Base-by-base conservation (phyloP, 2,113 vertebrate genomes). In the Psittacula cyanocephala region DNA sequence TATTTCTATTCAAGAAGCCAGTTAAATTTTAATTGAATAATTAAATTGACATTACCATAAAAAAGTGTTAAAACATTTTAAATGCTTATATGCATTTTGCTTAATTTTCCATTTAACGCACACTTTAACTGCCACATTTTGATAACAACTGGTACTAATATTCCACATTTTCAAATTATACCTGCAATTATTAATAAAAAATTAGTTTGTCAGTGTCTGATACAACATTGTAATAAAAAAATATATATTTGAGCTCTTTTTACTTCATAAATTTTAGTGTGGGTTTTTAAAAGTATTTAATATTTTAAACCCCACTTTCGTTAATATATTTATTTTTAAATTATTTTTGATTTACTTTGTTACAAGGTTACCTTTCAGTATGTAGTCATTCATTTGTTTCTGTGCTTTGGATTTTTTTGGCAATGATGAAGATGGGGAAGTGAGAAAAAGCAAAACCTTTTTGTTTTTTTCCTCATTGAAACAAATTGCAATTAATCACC, bases 391-490 rank as follows among this genome's bases (percentile, higher is more conserved):
- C 28, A 43, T 1, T 2, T 69, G 5, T 44, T 81, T 8, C 3
- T 72, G 3, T 33, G 20, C 0, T n/a, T 60, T 57, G 18, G 53
- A 19, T 22, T 49, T n/a, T 68, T 80, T 72, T 47, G 29, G 1
- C 50, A 74, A 74, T 44, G 17, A 47, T 8, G 37, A 74, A 60
- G 86, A 33, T 37, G 1, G 5, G 3, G 5, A 64, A 55, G 16
- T 11, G 25, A 3, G 5, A 50, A 41, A 71, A 53, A 25, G 0
- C 1, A n/a, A 62, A 63, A n/a, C 0, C 0, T 11, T 22, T n/a
- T 47, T 12, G 2, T 31, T 55, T n/a, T 44, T 33, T 55, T 13
- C 5, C 7, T 67, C 2, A 17, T 19, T 63, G 14, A 59, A 81
- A 84, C 19, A 67, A 57, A 41, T 52, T 63, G 1, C 8, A 74